phyloP scores from a whole-genome alignment of 2,888 invertebrate genomes.

The Uloborus plumipes region DNA sequence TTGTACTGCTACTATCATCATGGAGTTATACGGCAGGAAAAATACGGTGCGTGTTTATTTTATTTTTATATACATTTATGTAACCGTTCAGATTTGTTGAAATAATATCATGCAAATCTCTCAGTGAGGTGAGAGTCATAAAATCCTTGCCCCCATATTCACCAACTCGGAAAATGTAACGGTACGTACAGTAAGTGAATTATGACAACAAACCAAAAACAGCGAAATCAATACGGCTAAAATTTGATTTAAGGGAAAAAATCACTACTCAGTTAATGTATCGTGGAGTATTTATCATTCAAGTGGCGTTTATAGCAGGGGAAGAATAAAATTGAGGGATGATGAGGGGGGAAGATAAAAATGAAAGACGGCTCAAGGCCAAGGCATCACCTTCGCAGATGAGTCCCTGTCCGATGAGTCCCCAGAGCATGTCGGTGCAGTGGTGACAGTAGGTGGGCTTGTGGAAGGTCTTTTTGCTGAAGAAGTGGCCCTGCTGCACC shows the following conservation, averaged over 20 bases:
- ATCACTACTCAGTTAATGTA: background rate
- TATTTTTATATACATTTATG: no score
- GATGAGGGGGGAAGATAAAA: background rate
- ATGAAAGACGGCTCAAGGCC: no score
- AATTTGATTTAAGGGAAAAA: background rate
- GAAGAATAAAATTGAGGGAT: background rate
- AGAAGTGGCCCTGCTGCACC: slow-evolving; percentile 88
- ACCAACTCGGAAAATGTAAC: no score
- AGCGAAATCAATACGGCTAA: no score
- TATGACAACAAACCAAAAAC: background rate
- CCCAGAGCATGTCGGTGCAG: slow-evolving; percentile 99
- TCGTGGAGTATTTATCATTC: background rate
- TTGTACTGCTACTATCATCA: no score
- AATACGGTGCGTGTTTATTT: no score
- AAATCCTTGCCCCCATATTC: no score
- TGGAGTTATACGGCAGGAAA: no score
- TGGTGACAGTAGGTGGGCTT: slow-evolving; percentile 99
- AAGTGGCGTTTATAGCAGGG: background rate
- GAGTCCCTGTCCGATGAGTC: slow-evolving; percentile 99
- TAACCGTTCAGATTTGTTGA: no score
- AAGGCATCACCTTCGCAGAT: slow-evolving; percentile 91
- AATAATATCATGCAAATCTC: no score
- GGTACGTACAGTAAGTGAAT: no score
- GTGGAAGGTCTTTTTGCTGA: slow-evolving; percentile 99
- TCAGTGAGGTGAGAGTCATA: no score